Base-by-base conservation (phyloP, 2,797 vertebrate species). In the Etheostoma nigrum region DNA sequence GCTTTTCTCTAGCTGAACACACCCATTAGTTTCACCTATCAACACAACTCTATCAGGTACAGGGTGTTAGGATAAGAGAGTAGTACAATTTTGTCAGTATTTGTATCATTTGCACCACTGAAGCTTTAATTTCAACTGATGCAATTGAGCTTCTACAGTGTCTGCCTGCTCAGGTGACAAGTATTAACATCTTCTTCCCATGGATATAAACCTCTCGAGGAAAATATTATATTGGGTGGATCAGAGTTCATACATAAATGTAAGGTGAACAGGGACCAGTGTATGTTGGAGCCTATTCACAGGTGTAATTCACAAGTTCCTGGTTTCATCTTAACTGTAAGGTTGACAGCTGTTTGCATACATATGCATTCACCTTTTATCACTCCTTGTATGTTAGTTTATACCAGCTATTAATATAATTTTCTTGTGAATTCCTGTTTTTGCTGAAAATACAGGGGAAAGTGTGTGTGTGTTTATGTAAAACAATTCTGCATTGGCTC, bases 171-270 rank as follows among this genome's bases (percentile, higher is more conserved):
- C 79, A 82, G 72, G 65, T 91, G 88, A 82, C 86, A 84, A 66
- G 65, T 66, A 72, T 84, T 78, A 84, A 75, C 68, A 86, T 86
- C 72, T 69, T 75, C 62, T 61, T 88, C 74, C 40, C 19, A 36
- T 84, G 83, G 48, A 76, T 80, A 78, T 81, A 65, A 60, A 13
- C 67, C 80, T 79, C 72, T 4, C 23, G 87, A n/a, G 84, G 78
- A 75, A 71, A 80, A 86, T 67, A 68, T 79, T 77, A 82, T 86
- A 84, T 66, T 70, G 55, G 64, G 30, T 73, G 72, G 74, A 88
- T 90, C 71, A 72, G 74, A 83, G 81, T 83, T 90, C 75, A 89
- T 85, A 79, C 78, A 89, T 92, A 74, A 85, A 91, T 88, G 69
- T 67, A 87, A 82, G 74, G 23, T 76, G 65, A 78, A 81, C 49